Percentiles rank a stretch among this genome's conserved stretches.
Evolutionary conservation across 2,888 invertebrate genomes (phyloP).

Genomic region (Tenthredo livida): DNA sequence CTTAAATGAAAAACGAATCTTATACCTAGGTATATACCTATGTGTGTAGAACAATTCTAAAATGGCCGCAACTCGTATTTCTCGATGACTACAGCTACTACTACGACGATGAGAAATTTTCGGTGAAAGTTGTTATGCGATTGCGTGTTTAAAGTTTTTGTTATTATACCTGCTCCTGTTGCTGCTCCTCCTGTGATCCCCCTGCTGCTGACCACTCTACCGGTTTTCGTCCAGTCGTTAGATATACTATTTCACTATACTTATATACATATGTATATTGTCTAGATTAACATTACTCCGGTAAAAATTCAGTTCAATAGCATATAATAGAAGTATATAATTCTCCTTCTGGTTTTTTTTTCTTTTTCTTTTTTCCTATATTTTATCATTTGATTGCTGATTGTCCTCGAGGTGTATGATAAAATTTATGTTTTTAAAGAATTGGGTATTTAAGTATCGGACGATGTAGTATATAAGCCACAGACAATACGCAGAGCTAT

Average conservation of each 20-base stretch:
- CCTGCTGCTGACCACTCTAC: constrained; percentile 1
- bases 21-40: not conserved
- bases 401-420: too few species aligned
- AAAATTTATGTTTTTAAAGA: not conserved
- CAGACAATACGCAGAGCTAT: not conserved
- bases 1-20: constrained; percentile 18
- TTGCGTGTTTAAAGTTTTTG: constrained; percentile 44
- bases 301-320: too few species aligned
- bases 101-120: constrained; percentile 43
- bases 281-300: too few species aligned
- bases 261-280: not conserved
- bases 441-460: not conserved
- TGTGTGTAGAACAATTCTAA: not conserved
- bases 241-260: not conserved
- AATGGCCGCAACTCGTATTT: constrained; percentile 4
- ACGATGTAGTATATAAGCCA: not conserved
- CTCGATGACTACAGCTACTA: not conserved
- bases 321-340: too few species aligned
- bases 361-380: too few species aligned
- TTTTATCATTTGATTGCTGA: too few species aligned
- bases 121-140: constrained; percentile 50
- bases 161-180: not conserved
- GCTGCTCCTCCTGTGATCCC: not conserved
- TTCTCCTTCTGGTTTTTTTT: too few species aligned
- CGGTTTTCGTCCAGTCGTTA: not conserved